phyloP scores from a whole-genome alignment of 2,797 vertebrate species.

The Leucoraja ocellata region DNA sequence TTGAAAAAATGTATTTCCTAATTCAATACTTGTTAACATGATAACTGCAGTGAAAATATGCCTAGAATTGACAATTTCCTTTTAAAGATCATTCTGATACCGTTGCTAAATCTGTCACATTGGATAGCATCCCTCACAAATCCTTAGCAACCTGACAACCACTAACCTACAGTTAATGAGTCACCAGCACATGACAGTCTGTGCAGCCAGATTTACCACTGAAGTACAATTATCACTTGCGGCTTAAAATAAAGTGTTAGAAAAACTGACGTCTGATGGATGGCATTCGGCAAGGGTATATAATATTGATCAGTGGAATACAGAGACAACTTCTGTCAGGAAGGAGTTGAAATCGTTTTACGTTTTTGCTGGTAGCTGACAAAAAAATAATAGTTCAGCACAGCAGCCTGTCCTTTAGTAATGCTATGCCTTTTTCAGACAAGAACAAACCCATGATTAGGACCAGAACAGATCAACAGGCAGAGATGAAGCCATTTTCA shows the following conservation, averaged over 20 bases:
- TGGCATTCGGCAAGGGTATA: not conserved
- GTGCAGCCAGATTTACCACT: not conserved
- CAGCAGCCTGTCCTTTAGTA: not conserved
- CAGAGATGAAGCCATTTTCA: not conserved
- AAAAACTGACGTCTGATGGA: not conserved
- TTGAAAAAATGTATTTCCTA: not conserved
- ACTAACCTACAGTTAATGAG: not conserved
- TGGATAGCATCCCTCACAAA: not conserved
- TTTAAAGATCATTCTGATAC: not conserved
- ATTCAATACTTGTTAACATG: not conserved
- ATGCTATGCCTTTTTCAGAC: not conserved
- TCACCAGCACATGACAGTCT: not conserved
- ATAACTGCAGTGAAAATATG: not conserved
- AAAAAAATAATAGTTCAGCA: not conserved
- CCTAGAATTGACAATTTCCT: not conserved
- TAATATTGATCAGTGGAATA: not conserved
- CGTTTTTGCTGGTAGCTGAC: not conserved
- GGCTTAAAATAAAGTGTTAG: not conserved
- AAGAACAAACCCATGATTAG: not conserved
- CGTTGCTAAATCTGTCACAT: not conserved
- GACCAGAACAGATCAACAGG: not conserved
- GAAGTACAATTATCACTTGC: not conserved
- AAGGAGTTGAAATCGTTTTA: not conserved
- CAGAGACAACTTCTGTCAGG: not conserved
- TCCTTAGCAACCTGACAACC: constrained; percentile 30